These are phyloP conservation scores for Dasyprocta punctata DNA, from an alignment of 2,113 vertebrate genomes.

Conservation along the genomic window DNA sequence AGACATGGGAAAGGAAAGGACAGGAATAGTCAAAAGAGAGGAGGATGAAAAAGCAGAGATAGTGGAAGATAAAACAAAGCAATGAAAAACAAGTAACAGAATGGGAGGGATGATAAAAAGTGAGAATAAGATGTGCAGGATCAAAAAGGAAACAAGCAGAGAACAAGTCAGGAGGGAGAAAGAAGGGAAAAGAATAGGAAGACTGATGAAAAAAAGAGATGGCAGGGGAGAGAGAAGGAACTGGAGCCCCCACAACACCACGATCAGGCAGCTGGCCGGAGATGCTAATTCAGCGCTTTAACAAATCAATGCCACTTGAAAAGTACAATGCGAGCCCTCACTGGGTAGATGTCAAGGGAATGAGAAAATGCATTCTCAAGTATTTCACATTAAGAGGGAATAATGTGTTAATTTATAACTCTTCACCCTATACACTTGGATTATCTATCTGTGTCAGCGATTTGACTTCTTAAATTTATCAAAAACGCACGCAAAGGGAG, in stretches of 20 bases:
- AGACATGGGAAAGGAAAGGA: background rate
- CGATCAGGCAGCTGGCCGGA: conserved; percentile 93
- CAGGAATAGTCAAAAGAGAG: background rate
- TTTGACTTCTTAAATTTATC: conserved; percentile 96
- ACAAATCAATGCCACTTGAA: conserved; percentile 99
- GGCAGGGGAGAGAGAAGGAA: conserved; percentile 75
- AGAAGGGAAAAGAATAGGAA: background rate
- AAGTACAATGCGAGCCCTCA: conserved; percentile 96
- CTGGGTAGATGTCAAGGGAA: conserved; percentile 94
- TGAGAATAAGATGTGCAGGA: background rate
- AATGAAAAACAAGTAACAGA: conserved; percentile 76
- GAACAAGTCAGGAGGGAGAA: background rate
- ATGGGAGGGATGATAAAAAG: background rate
- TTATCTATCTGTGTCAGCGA: conserved; percentile 98
- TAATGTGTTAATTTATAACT: conserved; percentile 99
- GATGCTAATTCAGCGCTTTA: conserved; percentile 99
- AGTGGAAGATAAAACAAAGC: background rate
- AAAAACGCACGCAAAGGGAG: conserved; percentile 90
- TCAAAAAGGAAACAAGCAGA: background rate
- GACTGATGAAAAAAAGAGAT: background rate
- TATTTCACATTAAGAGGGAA: conserved; percentile 97
- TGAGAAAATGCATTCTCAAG: conserved; percentile 93
- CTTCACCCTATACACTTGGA: conserved; percentile 94
- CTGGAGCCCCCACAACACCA: conserved; percentile 86
- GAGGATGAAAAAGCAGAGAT: background rate